Conservation (phyloP, 2,113 vertebrate species). For the Cryptotis parvus region DNA sequence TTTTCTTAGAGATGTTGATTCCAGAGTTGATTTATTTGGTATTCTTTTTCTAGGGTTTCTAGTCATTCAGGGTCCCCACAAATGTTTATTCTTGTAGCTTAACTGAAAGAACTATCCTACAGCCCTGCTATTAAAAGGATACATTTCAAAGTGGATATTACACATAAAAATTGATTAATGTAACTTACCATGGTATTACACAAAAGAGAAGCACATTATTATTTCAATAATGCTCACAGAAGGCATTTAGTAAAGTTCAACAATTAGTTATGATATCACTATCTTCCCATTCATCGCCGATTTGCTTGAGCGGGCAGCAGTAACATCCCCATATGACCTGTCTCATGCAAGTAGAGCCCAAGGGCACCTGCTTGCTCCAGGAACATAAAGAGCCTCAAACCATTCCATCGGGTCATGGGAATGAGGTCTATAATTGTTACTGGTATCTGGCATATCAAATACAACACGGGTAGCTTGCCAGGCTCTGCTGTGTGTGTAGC, state of each 20-base stretch:
- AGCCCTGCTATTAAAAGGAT: background rate
- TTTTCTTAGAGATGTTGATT: background rate
- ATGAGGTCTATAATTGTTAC: no score
- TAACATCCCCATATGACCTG: no score
- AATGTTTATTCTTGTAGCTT: background rate
- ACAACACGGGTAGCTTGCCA: no score
- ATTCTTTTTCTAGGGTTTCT: background rate
- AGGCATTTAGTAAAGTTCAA: background rate
- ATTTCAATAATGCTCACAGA: background rate
- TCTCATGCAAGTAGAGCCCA: no score
- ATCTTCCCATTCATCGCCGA: no score
- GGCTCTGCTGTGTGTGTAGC: no score
- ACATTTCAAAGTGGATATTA: background rate
- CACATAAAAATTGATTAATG: background rate
- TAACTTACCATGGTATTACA: background rate
- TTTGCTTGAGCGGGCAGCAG: no score
- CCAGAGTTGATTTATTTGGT: conserved; percentile 4
- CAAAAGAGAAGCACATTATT: background rate
- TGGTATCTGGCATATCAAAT: no score
- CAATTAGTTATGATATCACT: background rate
- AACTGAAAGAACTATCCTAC: background rate
- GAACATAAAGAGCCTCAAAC: no score
- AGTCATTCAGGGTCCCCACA: background rate
- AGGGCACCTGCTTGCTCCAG: no score
- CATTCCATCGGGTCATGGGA: no score